Percentiles rank a stretch among this genome's conserved stretches.
phyloP scores from a whole-genome alignment of 1,140 invertebrate species.

The Campoletis sonorensis region DNA sequence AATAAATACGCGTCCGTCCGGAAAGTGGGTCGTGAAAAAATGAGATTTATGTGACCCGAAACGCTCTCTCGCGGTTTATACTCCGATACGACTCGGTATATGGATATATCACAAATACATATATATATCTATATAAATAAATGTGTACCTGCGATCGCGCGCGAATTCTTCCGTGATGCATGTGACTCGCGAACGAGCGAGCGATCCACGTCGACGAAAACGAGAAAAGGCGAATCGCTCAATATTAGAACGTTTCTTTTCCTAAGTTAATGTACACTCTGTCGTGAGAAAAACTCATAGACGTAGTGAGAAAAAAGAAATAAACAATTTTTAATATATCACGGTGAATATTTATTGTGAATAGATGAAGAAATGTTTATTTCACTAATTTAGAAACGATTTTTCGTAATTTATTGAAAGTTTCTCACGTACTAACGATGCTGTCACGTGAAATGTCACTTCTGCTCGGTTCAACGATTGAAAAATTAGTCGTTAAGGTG shows the following conservation, averaged over 20 bases:
- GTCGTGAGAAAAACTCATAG: too few species aligned
- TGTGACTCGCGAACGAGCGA: constrained; percentile 20
- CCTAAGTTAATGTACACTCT: neutral
- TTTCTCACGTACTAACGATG: too few species aligned
- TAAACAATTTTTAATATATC: too few species aligned
- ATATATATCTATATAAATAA: neutral
- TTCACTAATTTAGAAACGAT: too few species aligned
- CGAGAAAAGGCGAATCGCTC: constrained; percentile 44
- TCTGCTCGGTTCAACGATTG: too few species aligned
- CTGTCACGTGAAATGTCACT: too few species aligned
- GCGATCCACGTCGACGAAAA: constrained; percentile 25
- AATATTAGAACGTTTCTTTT: constrained; percentile 47
- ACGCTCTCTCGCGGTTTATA: constrained; percentile 33
- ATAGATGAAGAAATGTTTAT: too few species aligned
- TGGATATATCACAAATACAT: neutral
- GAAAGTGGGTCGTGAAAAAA: constrained; percentile 57
- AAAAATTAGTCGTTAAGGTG: too few species aligned
- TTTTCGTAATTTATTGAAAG: too few species aligned
- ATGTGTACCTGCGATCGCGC: constrained; percentile 12
- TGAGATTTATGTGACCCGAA: constrained; percentile 53
- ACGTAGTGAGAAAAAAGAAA: too few species aligned
- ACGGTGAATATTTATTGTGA: too few species aligned
- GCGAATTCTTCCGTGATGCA: constrained; percentile 54
- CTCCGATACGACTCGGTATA: neutral
- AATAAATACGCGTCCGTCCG: constrained; percentile 54